Percentiles rank a stretch among this genome's conserved stretches.
Evolutionary conservation across 2,888 invertebrate genomes (phyloP).

Genomic region (Salpingus planirostris): DNA sequence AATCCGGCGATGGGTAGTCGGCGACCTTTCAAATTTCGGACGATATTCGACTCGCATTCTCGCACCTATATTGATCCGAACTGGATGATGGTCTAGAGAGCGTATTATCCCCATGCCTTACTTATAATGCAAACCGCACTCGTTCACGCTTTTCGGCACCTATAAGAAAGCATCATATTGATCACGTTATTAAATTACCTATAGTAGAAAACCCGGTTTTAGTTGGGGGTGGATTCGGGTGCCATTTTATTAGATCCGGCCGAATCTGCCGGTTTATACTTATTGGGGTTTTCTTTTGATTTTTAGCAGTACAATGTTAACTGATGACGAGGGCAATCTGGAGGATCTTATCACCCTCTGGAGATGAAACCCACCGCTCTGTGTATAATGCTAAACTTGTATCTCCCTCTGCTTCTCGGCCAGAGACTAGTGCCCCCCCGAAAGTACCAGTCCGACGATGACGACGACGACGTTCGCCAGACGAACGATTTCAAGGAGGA

Average conservation of each 20-base stretch:
- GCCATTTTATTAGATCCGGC: too few relatives aligned
- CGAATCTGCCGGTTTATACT: slow-evolving; percentile 3
- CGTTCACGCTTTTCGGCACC: too few relatives aligned
- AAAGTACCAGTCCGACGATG: slow-evolving; percentile 32
- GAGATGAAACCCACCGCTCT: slow-evolving; percentile 37
- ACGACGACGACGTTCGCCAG: slow-evolving; percentile 28
- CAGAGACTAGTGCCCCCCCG: slow-evolving; percentile 32
- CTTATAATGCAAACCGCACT: too few relatives aligned
- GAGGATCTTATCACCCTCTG: slow-evolving; percentile 30
- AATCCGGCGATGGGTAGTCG: neutral
- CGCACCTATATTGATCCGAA: slow-evolving; percentile 11
- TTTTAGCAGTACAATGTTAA: slow-evolving; percentile 27
- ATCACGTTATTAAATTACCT: too few relatives aligned
- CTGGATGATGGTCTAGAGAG: too few relatives aligned
- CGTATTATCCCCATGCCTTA: too few relatives aligned
- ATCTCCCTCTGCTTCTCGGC: slow-evolving; percentile 35
- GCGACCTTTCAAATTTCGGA: too few relatives aligned
- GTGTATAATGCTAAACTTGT: slow-evolving; percentile 35
- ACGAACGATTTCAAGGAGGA: slow-evolving; percentile 35
- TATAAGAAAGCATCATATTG: too few relatives aligned
- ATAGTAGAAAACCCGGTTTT: too few relatives aligned
- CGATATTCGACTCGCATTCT: neutral
- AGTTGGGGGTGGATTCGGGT: too few relatives aligned
- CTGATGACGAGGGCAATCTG: slow-evolving; percentile 28
- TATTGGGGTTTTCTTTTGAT: slow-evolving; percentile 8